A percentile compares a stretch with the other conserved stretches of the same genome.
phyloP scores from a whole-genome alignment of 2,113 vertebrate genomes.

The Burhinus oedicnemus region DNA sequence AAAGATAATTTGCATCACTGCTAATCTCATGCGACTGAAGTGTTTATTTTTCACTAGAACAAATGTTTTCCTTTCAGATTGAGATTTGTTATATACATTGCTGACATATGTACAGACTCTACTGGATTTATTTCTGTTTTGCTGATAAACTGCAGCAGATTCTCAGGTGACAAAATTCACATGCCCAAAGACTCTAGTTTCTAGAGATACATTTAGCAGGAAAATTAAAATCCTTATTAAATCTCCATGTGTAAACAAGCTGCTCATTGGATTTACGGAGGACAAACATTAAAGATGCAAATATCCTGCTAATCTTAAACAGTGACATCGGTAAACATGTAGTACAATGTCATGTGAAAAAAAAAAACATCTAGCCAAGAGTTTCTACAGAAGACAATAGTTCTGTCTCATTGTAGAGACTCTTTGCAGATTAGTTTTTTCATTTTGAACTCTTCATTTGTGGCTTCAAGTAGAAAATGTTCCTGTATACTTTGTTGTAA shows the following conservation, averaged over 20 bases:
- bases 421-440: background rate
- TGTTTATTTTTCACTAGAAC: background rate
- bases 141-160: background rate
- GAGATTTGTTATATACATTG: background rate
- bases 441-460: background rate
- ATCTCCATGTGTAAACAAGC: background rate
- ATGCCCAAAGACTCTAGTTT: background rate
- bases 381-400: background rate
- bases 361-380: background rate
- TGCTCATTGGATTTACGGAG: background rate
- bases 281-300: background rate
- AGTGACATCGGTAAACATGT: background rate
- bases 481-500: background rate
- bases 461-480: background rate
- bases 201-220: background rate
- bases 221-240: conserved; percentile 9
- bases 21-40: background rate
- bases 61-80: conserved; percentile 14
- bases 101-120: background rate
- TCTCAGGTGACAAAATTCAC: background rate
- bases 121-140: background rate
- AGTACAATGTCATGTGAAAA: background rate
- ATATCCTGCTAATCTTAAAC: background rate
- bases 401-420: background rate
- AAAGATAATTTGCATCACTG: background rate